Percentiles rank a stretch among this genome's conserved stretches.
Evolutionary conservation across 1,140 invertebrate species (phyloP).

Genomic region (Pissodes strobi): DNA sequence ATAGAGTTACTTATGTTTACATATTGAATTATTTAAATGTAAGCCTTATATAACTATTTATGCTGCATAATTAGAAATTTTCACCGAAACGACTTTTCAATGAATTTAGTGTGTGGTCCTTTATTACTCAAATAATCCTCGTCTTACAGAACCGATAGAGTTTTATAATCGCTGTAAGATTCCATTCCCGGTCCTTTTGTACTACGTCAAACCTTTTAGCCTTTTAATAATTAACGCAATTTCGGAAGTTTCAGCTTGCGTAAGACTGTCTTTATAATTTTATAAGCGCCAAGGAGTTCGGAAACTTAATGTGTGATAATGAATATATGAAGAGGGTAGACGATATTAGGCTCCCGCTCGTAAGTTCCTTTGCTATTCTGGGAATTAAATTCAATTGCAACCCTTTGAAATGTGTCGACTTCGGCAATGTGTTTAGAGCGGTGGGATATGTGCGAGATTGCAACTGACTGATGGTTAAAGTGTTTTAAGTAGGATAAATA

Average conservation of each 20-base stretch:
- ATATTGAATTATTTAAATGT: no score
- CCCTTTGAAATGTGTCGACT: conserved; percentile 47
- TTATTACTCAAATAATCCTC: no score
- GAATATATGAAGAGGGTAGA: conserved; percentile 50
- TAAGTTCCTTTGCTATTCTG: conserved; percentile 43
- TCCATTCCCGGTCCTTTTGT: no score
- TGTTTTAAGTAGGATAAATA: no score
- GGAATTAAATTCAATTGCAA: conserved; percentile 50
- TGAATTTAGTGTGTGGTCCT: no score
- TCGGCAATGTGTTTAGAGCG: conserved; percentile 4
- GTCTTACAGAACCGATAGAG: no score
- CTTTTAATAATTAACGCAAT: conserved; percentile 31
- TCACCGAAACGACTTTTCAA: no score
- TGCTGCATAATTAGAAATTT: no score
- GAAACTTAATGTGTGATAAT: conserved; percentile 48
- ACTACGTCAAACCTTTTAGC: no score
- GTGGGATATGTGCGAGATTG: neutral
- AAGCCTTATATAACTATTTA: no score
- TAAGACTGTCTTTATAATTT: conserved; percentile 40
- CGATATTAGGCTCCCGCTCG: conserved; percentile 35
- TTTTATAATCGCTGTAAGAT: no score
- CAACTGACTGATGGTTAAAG: neutral
- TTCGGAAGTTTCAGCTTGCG: conserved; percentile 24
- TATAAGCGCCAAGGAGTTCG: conserved; percentile 36
- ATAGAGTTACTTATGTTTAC: no score